Base-by-base conservation (phyloP, 2,797 vertebrate species). In the Rhinoraja longicauda region DNA sequence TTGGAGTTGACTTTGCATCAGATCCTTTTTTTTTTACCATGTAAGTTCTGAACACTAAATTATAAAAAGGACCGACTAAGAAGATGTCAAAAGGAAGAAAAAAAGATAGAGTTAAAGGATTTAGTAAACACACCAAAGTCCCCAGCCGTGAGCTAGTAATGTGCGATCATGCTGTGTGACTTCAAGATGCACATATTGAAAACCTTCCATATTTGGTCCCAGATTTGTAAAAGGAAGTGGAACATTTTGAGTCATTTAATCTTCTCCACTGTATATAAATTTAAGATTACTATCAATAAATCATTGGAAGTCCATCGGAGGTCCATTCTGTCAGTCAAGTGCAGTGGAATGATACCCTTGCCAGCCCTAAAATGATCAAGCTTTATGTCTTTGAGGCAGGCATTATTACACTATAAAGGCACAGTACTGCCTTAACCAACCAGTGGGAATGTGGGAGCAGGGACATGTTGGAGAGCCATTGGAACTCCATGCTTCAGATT, bases 1-100 rank as follows among this genome's bases (percentile, higher is more conserved):
- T 67, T 88, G 84, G n/a, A 67, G 84, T 62, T 67, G 84, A n/a
- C 32, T 88, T 67, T 64, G n/a, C 64, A 64, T 67, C 84, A 67
- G n/a, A 21, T 59, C 26, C 84, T 88, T 70, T 86, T 86, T 64
- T 53, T 82, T 84, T 67, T 36, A 64, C 17, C 15, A 21, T 88
- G 64, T 88, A 19, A 4, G 15, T 64, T 88, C 24, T 88, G 84
- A 88, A 84, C 84, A 67, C n/a, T 88, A 57, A 29, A 88, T 67
- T 88, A 88, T 36, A 36, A 88, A 19, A 32, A 8, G 62, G n/a
- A 73, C 70, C 26, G 24, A 73, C 64, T 21, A 73, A 73, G 70
- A 24, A 53, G 21, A 88, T 67, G 64, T 67, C 1, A 67, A 88
- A 32, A 32, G n/a, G 84, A 19, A 67, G 6, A 36, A 32, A 36